Evolutionary conservation across 2,113 vertebrate genomes (phyloP), one percentile per base, ranked within the genome.

Genomic region (Bolborhynchus lineola): DNA sequence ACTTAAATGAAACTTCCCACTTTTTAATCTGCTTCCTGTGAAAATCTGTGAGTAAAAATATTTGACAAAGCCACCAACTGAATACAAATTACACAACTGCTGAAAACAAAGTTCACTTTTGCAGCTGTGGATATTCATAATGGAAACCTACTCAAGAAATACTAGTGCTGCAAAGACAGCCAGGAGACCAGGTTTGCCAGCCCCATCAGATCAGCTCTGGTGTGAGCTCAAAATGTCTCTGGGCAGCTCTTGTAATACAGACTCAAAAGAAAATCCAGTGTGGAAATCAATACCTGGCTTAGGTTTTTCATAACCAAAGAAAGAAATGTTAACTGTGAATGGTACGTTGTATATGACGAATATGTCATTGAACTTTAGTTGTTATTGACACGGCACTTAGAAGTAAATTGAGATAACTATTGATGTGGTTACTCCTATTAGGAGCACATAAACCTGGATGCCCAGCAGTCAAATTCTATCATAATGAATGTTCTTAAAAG

Each of bases 371-470:
- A 59, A 52, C 19, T 41, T 41, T 1, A 41, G n/a, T 20, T 79
- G 9, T 31, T 41, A 49, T 2, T 33, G 69, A 31, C 46, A 3
- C 0, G 0, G 26, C 37, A 7, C 69, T 76, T 33, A 29, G 3
- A 39, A 41, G 67, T 1, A 44, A 72, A 59, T 3, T 5, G 28
- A 70, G 83, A 11, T 17, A 59, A 46, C 14, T 14, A 7, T 15
- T 55, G 52, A 8, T 5, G 7, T 28, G 80, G 33, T 29, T 21
- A 49, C 29, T 67, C 46, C 41, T 35, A 67, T 44, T 59, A 91
- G 78, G 8, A 63, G 9, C 62, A 68, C 86, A 53, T 28, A 64
- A 50, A 70, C 28, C 64, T 6, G 7, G 16, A 44, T 9, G 28
- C 19, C 81, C 71, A 21, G 24, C 37, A 67, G 74, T 77, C 69